phyloP scores from a whole-genome alignment of 1,140 invertebrate genomes.

The Penaeus indicus region DNA sequence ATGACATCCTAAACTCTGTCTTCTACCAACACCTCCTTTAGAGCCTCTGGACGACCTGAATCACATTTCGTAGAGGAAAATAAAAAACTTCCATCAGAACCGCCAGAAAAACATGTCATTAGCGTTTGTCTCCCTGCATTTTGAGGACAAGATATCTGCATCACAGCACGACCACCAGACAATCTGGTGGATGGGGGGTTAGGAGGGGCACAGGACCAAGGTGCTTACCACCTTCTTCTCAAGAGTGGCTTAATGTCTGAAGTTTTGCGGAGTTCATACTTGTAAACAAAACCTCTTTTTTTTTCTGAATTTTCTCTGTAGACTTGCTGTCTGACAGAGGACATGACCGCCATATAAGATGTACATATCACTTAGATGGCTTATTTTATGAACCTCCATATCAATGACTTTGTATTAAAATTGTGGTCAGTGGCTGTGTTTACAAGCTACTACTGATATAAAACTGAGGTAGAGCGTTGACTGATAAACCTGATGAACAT shows the following conservation, averaged over 20 bases:
- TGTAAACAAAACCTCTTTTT: slow-evolving; percentile 59
- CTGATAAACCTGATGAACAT: slow-evolving; percentile 64
- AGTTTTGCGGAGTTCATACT: slow-evolving; percentile 58
- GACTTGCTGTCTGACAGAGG: slow-evolving; percentile 44
- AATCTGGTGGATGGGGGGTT: slow-evolving; percentile 36
- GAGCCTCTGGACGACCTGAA: slow-evolving; percentile 57
- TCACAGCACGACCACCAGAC: slow-evolving; percentile 62
- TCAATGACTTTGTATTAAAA: slow-evolving; percentile 52
- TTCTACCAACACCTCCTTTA: slow-evolving; percentile 34
- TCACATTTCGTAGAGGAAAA: slow-evolving; percentile 49
- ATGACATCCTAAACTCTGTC: too few relatives aligned
- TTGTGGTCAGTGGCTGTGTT: slow-evolving; percentile 61
- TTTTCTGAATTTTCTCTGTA: slow-evolving; percentile 37
- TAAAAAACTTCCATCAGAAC: slow-evolving; percentile 52
- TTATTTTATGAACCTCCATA: slow-evolving; percentile 56
- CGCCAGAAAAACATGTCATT: slow-evolving; percentile 61
- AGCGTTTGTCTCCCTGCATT: slow-evolving; percentile 61
- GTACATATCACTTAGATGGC: slow-evolving; percentile 48
- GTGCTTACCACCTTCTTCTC: slow-evolving; percentile 55
- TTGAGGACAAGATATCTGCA: slow-evolving; percentile 63
- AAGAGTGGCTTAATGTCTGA: slow-evolving; percentile 55
- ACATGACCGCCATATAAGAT: slow-evolving; percentile 38
- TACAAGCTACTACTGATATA: slow-evolving; percentile 64
- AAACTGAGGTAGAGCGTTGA: slow-evolving; percentile 65
- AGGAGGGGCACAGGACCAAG: slow-evolving; percentile 57